Evolutionary conservation across 2,888 invertebrate species (phyloP), one percentile per base, ranked within the genome.

Genomic region (Parthenolecanium corni): DNA sequence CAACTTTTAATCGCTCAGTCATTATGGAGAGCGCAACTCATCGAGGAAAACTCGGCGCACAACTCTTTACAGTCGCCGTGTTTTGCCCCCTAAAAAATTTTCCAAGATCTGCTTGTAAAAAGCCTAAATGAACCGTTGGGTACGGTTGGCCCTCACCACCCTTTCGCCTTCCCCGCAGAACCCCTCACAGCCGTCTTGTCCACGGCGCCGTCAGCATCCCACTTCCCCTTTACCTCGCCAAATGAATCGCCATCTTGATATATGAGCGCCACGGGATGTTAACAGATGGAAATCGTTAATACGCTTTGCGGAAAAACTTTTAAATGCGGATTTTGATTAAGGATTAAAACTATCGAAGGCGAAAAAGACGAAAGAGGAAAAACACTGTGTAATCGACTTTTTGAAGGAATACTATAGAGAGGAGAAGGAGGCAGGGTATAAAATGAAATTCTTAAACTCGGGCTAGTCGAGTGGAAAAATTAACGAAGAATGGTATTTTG

Each of bases 1-100:
- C 54, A 54, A 54, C 54, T 54, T 54, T 54, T 54, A 54, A 54
- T 54, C 54, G 54, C 54, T 54, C 54, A 54, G 54, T 54, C 54
- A 54, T 54, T 54, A 54, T 42, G 42, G n/a, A n/a, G n/a, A 54
- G 42, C 54, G 24, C 54, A 38, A 54, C 54, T 54, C 54, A 54
- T 54, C 54, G 42, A 20, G 54, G 54, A 54, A 54, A 54, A 54
- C n/a, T n/a, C n/a, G n/a, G n/a, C n/a, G n/a, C n/a, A n/a, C n/a
- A n/a, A n/a, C 54, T 54, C 54, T 54, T 54, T 54, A 54, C 54
- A 54, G 54, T 54, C 42, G 54, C 54, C 54, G 38, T 54, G 54
- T 42, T 54, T 38, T 42, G 36, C 20, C 18, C 38, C 14, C 38
- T 38, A 42, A n/a, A n/a, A n/a, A n/a, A n/a, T n/a, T n/a, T 42